phyloP scores from a whole-genome alignment of 2,797 vertebrate genomes.

The Melanotaenia parkinsoni region DNA sequence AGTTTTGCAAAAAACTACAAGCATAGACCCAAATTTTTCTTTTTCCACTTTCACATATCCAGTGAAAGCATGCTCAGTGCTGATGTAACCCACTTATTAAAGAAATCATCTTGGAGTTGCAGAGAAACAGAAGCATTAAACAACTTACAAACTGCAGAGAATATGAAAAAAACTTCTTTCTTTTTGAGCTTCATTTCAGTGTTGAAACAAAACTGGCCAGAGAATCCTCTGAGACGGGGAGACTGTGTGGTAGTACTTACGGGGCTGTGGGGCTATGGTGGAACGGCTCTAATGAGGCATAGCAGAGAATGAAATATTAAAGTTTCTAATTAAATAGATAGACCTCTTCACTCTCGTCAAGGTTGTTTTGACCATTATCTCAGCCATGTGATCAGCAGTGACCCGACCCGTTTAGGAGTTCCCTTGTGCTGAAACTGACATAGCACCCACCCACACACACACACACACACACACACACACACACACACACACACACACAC shows the following conservation, averaged over 20 bases:
- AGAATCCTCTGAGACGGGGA: slow-evolving; percentile 61
- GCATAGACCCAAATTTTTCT: neutral
- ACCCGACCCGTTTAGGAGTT: slow-evolving; percentile 77
- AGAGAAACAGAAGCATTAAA: slow-evolving; percentile 30
- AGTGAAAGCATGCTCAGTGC: slow-evolving; percentile 32
- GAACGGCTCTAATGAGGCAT: slow-evolving; percentile 83
- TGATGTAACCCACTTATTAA: slow-evolving; percentile 39
- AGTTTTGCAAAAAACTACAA: neutral
- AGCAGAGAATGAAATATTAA: slow-evolving; percentile 86
- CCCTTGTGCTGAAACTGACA: slow-evolving; percentile 64
- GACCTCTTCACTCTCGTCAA: slow-evolving; percentile 83
- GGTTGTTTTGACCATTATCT: slow-evolving; percentile 87
- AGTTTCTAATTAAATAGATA: slow-evolving; percentile 86
- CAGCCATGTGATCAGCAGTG: slow-evolving; percentile 80
- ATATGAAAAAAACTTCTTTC: slow-evolving; percentile 14
- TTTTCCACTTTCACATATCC: slow-evolving; percentile 22
- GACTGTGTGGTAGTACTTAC: slow-evolving; percentile 47
- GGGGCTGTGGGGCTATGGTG: slow-evolving; percentile 72
- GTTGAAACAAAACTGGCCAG: slow-evolving; percentile 47
- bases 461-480: neutral
- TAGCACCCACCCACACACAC: slow-evolving; percentile 1
- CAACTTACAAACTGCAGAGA: slow-evolving; percentile 37
- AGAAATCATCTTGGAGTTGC: slow-evolving; percentile 40
- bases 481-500: neutral
- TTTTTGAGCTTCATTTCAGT: slow-evolving; percentile 27